These are phyloP conservation scores for Pteromalus puparum DNA, from an alignment of 1,140 invertebrate genomes.

Conservation along the genomic window DNA sequence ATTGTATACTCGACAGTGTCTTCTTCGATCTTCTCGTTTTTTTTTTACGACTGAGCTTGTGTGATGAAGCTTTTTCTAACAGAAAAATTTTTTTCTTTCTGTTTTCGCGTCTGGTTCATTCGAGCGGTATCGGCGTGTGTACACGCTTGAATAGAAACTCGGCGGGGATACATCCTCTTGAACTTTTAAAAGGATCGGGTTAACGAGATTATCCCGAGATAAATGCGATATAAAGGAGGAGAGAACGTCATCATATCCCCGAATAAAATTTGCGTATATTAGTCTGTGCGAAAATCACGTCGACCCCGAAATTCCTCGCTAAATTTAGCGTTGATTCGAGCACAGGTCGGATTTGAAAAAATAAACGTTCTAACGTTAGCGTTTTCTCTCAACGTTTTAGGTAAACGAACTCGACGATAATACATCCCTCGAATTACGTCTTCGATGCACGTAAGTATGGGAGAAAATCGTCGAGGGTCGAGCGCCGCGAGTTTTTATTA, in stretches of 20 bases:
- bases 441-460: background rate
- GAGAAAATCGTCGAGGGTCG: background rate
- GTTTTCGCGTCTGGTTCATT: background rate
- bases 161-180: too few relatives aligned
- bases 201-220: background rate
- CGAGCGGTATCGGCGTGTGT: background rate
- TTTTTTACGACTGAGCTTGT: background rate
- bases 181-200: background rate
- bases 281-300: too few relatives aligned
- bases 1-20: too few relatives aligned
- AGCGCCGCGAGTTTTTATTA: background rate
- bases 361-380: background rate
- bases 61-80: too few relatives aligned
- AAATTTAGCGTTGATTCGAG: background rate
- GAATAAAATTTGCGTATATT: too few relatives aligned
- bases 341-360: background rate
- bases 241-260: too few relatives aligned
- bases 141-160: background rate
- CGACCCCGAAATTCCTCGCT: background rate
- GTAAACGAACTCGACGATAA: constrained; percentile 34
- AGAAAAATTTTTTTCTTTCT: too few relatives aligned
- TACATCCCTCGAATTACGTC: too few relatives aligned
- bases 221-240: background rate
- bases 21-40: background rate
- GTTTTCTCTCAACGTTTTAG: constrained; percentile 38